These are phyloP conservation scores for Graphium colonna DNA, from an alignment of 2,888 invertebrate species.

Conservation along the genomic window DNA sequence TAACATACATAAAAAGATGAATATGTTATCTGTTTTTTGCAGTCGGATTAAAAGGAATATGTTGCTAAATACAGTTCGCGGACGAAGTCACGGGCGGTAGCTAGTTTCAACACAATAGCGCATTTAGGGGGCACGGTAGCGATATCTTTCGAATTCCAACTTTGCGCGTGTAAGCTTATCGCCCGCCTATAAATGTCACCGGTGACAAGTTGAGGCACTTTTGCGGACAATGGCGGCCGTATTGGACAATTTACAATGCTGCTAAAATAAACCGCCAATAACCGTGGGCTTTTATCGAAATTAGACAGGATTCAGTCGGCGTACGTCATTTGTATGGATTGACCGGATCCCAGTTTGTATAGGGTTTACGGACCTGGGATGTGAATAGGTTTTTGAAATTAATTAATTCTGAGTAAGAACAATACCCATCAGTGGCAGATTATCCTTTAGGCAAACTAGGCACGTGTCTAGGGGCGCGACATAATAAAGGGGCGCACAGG, in stretches of 20 bases:
- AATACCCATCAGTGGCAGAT: too few species aligned
- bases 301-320: neutral
- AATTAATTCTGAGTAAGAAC: too few species aligned
- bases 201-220: slow-evolving; percentile 19
- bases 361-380: neutral
- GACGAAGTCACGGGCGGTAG: neutral
- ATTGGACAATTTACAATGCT: slow-evolving; percentile 20
- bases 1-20: too few species aligned
- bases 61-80: too few species aligned
- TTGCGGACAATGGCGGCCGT: slow-evolving; percentile 13
- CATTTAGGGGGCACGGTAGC: slow-evolving; percentile 1
- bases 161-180: slow-evolving; percentile 15
- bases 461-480: too few species aligned
- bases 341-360: neutral
- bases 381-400: neutral
- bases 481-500: too few species aligned
- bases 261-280: slow-evolving; percentile 10
- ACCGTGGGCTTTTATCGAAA: slow-evolving; percentile 16
- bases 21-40: neutral
- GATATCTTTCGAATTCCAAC: neutral
- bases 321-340: neutral
- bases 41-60: neutral
- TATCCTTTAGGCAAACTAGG: too few species aligned
- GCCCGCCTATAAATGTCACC: slow-evolving; percentile 19
- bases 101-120: neutral